A percentile compares a stretch with the other conserved stretches of the same genome.
Evolutionary conservation across 2,888 invertebrate species (phyloP).

Genomic region (Azorinus chamasolen): DNA sequence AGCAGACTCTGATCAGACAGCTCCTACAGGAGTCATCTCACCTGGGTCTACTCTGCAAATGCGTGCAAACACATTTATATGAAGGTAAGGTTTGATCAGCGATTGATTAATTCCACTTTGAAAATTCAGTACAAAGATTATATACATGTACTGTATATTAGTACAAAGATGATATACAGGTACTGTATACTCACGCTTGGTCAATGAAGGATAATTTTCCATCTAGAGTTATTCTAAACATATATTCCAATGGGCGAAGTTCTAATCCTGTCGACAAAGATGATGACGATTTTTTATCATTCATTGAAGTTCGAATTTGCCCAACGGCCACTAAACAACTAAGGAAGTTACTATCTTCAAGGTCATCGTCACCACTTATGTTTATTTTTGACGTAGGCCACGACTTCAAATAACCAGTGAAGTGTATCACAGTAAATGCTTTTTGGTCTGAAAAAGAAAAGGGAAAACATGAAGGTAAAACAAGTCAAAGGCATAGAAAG

Average conservation of each 20-base stretch:
- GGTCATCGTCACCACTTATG: conserved; percentile 90
- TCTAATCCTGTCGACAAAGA: conserved; percentile 63
- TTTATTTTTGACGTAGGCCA: conserved; percentile 94
- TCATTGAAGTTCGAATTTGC: conserved; percentile 89
- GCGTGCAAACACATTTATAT: too few species aligned
- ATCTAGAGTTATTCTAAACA: conserved; percentile 94
- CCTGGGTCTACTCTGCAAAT: too few species aligned
- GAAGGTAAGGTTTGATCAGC: too few species aligned
- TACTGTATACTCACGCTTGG: conserved; percentile 90
- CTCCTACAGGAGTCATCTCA: too few species aligned
- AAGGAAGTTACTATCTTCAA: conserved; percentile 89
- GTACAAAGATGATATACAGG: too few species aligned
- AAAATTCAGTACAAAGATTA: too few species aligned
- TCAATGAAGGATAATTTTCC: conserved; percentile 97
- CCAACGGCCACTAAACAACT: conserved; percentile 97
- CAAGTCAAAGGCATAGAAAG: too few species aligned
- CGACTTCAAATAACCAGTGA: conserved; percentile 96
- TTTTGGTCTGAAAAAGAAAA: conserved; percentile 90
- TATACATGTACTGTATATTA: too few species aligned
- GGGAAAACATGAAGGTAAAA: background rate
- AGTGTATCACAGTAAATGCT: conserved; percentile 94
- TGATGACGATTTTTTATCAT: conserved; percentile 82
- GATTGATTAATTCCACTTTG: too few species aligned
- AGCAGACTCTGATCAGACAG: too few species aligned
- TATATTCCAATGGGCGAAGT: conserved; percentile 88